Base-by-base conservation (phyloP, 2,888 invertebrate species). In the Gastrophysa polygoni region DNA sequence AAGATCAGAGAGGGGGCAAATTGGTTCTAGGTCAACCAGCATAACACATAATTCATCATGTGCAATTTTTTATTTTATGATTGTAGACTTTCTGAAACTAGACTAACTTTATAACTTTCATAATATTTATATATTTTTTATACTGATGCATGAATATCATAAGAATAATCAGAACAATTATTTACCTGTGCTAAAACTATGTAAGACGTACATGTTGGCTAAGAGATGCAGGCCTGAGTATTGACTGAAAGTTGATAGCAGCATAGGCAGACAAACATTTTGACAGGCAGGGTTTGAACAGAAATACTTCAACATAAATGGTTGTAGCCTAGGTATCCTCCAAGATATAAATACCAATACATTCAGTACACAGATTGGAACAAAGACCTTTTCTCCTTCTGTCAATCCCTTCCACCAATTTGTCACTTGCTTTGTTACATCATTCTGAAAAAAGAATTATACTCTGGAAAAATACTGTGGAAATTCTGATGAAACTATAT, bases 181-280 rank as follows among this genome's bases (percentile, higher is more conserved):
- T n/a, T n/a, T n/a, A 85, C 85, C 82, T 70, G 85, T 82, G 60
- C 85, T 88, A 77, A 96, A 96, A 77, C 91, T 93, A 80, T 94
- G 92, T 21, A 98, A 83, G 44, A 96, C 98, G 83, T 93, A 97
- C 98, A 99, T 98, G 82, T 99, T 99, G 57, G 92, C 90, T 71
- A 89, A 89, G 63, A 98, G 85, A 83, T 98, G 98, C 67, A 95
- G 82, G 34, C 88, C 81, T 1, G 92, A 92, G 75, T 91, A 91
- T 80, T 98, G 98, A 75, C 97, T 98, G 82, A 98, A 98, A 29
- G 92, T 92, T n/a, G 95, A 95, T 3, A 97, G 82, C 54, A 97
- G 78, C 95, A 98, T 95, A 2, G 98, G 95, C 82, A 90, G 86
- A 79, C 93, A 95, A 51, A 89, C 83, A 67, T 86, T 86, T 76